Conservation (phyloP, 2,113 vertebrate genomes). For the Oreotrochilus melanogaster region DNA sequence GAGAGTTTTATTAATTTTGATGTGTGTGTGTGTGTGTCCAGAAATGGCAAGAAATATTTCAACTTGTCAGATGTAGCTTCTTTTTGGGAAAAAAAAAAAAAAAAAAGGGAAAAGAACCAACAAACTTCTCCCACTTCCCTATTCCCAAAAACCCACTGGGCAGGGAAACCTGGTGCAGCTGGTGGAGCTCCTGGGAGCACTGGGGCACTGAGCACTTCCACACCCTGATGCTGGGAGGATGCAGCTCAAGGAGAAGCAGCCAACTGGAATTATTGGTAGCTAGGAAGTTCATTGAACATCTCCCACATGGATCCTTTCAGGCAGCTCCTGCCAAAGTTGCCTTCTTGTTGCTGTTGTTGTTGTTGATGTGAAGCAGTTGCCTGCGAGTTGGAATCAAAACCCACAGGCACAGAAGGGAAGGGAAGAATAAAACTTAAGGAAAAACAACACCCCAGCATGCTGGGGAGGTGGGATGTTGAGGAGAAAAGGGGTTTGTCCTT, state of each 20-base stretch:
- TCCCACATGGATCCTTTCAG: background rate
- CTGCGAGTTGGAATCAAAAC: background rate
- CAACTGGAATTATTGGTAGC: conserved; percentile 44
- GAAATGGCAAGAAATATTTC: conserved; percentile 44
- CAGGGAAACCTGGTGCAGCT: background rate
- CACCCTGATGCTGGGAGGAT: background rate
- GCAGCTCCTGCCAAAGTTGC: background rate
- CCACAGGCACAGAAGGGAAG: background rate
- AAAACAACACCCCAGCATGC: background rate
- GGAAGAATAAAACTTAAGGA: background rate
- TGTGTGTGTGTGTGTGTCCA: background rate
- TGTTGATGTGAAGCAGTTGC: background rate
- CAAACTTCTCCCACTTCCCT: background rate
- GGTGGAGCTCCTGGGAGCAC: background rate
- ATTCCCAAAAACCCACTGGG: background rate
- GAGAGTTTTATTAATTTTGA: conserved; percentile 27
- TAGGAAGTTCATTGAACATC: conserved; percentile 14
- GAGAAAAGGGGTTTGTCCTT: background rate
- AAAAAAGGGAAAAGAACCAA: background rate
- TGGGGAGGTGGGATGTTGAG: background rate
- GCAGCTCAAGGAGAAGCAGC: conserved; percentile 19
- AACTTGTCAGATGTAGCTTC: background rate
- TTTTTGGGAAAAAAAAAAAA: background rate
- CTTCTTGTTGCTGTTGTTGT: background rate
- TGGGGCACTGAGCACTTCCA: background rate